phyloP scores from a whole-genome alignment of 2,888 invertebrate species.

The Plebejus melissa region DNA sequence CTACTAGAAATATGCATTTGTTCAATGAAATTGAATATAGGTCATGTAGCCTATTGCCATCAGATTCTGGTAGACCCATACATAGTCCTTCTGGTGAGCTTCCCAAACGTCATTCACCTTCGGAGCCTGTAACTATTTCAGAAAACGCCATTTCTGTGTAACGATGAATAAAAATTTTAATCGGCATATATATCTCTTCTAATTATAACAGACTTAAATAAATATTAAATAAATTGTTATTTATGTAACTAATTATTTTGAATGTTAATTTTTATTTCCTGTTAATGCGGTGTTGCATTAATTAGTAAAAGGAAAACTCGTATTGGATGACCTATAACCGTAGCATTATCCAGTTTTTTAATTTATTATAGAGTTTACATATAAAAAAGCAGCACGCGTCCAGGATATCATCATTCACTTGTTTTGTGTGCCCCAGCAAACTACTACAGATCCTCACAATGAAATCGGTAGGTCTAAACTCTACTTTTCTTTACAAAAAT shows the following conservation, averaged over 20 bases:
- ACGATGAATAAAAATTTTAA: no score
- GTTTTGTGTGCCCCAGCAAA: slow-evolving; percentile 50
- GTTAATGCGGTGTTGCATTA: neutral
- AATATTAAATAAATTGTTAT: neutral
- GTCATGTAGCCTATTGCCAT: no score
- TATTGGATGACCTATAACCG: slow-evolving; percentile 1
- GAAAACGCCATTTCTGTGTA: no score
- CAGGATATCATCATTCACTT: slow-evolving; percentile 68
- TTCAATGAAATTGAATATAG: no score
- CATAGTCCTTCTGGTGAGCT: no score
- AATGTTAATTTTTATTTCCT: neutral
- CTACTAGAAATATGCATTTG: no score
- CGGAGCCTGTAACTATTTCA: no score
- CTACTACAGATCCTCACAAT: slow-evolving; percentile 54
- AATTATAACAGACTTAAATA: no score
- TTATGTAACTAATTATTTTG: neutral
- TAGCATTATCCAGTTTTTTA: neutral
- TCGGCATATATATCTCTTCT: no score
- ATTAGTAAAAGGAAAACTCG: neutral
- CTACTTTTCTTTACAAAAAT: slow-evolving; percentile 9
- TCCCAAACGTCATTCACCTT: no score
- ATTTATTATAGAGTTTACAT: slow-evolving; percentile 11
- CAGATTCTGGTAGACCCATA: no score
- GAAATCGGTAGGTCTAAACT: slow-evolving; percentile 66
- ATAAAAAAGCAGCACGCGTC: neutral